These are phyloP conservation scores for Toxotes lorentzi DNA, from an alignment of 2,797 vertebrate genomes.

Conservation along the genomic window DNA sequence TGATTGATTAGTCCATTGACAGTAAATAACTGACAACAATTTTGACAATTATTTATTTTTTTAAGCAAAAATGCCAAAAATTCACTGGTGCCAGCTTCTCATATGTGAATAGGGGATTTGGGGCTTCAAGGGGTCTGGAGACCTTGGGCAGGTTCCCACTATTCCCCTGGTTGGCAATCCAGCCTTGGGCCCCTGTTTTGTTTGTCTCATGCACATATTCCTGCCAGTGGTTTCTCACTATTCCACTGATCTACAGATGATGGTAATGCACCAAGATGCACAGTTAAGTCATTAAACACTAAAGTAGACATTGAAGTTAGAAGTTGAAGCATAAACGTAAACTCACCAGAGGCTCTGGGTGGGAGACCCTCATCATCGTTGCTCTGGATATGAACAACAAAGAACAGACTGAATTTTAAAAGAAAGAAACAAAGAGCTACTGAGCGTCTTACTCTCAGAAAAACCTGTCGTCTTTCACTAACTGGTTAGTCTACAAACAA, in stretches of 20 bases:
- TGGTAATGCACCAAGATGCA: neutral
- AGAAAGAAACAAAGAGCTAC: neutral
- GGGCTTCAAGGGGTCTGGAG: neutral
- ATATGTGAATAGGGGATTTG: neutral
- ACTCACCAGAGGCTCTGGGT: conserved; percentile 77
- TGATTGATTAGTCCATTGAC: neutral
- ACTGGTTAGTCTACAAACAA: neutral
- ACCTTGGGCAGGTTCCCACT: neutral
- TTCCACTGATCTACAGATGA: neutral
- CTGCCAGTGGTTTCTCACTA: neutral
- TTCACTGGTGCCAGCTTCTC: neutral
- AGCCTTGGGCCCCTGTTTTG: neutral
- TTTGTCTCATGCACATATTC: neutral
- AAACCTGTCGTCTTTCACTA: neutral
- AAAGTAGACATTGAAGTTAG: neutral
- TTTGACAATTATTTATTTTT: neutral
- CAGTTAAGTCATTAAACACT: neutral
- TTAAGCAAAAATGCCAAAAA: neutral
- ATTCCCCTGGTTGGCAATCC: neutral
- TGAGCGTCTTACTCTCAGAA: neutral
- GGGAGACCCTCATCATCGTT: conserved; percentile 89
- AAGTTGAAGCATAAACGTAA: neutral
- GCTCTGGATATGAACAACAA: conserved; percentile 89
- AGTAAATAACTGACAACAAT: neutral
- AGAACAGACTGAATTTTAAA: conserved; percentile 42